Evolutionary conservation across 1,140 invertebrate genomes (phyloP).

Genomic region (Neomicropteryx cornuta): DNA sequence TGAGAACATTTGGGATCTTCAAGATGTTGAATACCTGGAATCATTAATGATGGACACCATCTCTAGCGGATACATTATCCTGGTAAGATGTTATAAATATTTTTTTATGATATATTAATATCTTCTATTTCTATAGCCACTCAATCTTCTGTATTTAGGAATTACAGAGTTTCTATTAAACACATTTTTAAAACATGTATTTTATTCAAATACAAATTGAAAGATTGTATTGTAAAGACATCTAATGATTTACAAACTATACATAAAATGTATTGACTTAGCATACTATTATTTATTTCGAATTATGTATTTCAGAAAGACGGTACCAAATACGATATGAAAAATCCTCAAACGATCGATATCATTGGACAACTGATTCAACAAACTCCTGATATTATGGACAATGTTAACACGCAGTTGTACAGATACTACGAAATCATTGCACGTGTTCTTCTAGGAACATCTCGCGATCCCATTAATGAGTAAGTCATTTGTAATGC

Average conservation of each 20-base stretch:
- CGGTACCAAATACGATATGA: constrained; percentile 29
- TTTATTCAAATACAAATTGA: too few relatives aligned
- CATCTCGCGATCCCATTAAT: constrained; percentile 19
- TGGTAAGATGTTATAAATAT: too few relatives aligned
- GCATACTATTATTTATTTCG: too few relatives aligned
- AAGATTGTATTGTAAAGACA: neutral
- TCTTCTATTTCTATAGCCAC: neutral
- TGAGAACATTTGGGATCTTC: constrained; percentile 36
- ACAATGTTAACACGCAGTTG: constrained; percentile 35
- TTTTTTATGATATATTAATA: too few relatives aligned
- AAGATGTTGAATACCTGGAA: constrained; percentile 40
- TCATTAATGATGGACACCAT: constrained; percentile 52
- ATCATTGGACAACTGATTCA: constrained; percentile 49
- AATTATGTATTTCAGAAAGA: too few relatives aligned
- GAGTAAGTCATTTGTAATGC: constrained; percentile 18
- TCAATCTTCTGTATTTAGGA: neutral
- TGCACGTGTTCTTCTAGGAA: constrained; percentile 34
- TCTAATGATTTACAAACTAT: too few relatives aligned
- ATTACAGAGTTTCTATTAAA: neutral
- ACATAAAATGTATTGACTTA: too few relatives aligned
- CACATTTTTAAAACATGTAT: too few relatives aligned
- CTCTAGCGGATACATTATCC: constrained; percentile 47
- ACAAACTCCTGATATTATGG: constrained; percentile 44
- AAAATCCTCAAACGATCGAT: constrained; percentile 32
- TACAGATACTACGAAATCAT: constrained; percentile 42